Evolutionary conservation across 2,888 invertebrate genomes (phyloP).

Genomic region (Laspeyria flexula): DNA sequence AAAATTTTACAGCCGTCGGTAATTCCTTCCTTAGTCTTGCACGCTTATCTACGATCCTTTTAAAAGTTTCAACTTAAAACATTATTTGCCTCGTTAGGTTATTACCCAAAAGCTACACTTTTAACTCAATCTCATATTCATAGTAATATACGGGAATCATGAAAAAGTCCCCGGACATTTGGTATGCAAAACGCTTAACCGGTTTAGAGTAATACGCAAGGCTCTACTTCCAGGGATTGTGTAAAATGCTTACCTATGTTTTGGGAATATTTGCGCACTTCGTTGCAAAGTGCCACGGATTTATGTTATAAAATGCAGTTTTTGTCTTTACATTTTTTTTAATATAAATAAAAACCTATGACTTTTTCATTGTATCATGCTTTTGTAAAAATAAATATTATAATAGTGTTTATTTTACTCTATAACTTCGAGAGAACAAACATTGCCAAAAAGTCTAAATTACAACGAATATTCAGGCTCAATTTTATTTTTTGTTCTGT

Average conservation of each 20-base stretch:
- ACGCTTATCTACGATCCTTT: conserved; percentile 24
- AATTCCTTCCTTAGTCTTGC: conserved; percentile 25
- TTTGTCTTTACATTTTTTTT: no score
- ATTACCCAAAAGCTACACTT: conserved; percentile 12
- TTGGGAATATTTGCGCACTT: conserved; percentile 15
- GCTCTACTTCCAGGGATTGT: conserved; percentile 41
- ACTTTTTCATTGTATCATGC: no score
- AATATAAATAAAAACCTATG: no score
- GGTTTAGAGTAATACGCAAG: conserved; percentile 42
- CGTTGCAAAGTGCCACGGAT: conserved; percentile 12
- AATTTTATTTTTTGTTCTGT: no score
- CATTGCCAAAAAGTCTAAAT: no score
- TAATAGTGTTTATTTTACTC: no score
- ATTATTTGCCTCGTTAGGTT: conserved; percentile 4
- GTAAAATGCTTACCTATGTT: conserved; percentile 48
- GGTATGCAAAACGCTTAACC: conserved; percentile 50
- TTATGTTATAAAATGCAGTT: not conserved
- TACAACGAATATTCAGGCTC: no score
- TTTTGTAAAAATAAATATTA: no score
- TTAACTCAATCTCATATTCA: conserved; percentile 21
- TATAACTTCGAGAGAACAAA: no score
- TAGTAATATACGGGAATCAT: conserved; percentile 34
- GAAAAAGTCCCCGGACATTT: conserved; percentile 31
- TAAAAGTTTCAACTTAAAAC: conserved; percentile 10
- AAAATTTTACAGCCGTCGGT: conserved; percentile 41